Conservation (phyloP, 2,113 vertebrate species). For the Megaceryle maxima region DNA sequence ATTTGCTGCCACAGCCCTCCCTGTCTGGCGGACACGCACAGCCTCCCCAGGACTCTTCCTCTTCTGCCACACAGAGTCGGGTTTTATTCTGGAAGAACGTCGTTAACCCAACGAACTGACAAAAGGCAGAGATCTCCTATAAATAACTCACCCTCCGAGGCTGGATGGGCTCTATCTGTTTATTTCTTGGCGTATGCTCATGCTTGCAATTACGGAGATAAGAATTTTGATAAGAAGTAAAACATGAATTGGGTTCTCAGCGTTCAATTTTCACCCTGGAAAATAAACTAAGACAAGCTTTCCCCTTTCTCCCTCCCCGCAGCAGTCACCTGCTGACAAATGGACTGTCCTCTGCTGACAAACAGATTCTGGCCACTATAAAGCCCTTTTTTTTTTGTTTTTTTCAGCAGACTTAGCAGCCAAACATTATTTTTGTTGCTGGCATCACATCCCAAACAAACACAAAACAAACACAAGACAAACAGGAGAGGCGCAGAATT, state of each 20-base stretch:
- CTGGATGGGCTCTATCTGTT: not conserved
- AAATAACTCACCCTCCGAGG: not conserved
- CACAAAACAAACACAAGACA: not conserved
- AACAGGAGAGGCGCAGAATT: not conserved
- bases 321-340: not conserved
- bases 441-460: not conserved
- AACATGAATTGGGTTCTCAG: not conserved
- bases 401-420: not conserved
- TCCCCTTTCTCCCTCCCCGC: not conserved
- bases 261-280: rapidly evolving
- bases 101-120: not conserved
- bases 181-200: not conserved
- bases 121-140: slow-evolving; percentile 29
- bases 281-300: not conserved
- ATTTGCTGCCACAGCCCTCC: not conserved
- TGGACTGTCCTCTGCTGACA: not conserved
- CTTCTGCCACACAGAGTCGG: not conserved
- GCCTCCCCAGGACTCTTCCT: not conserved
- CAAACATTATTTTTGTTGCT: slow-evolving; percentile 8
- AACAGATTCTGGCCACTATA: not conserved
- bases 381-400: not conserved
- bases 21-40: not conserved
- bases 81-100: not conserved
- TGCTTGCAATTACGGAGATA: not conserved
- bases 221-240: not conserved